Conservation (phyloP, 1,140 invertebrate genomes). For the Kradibia gibbosae region DNA sequence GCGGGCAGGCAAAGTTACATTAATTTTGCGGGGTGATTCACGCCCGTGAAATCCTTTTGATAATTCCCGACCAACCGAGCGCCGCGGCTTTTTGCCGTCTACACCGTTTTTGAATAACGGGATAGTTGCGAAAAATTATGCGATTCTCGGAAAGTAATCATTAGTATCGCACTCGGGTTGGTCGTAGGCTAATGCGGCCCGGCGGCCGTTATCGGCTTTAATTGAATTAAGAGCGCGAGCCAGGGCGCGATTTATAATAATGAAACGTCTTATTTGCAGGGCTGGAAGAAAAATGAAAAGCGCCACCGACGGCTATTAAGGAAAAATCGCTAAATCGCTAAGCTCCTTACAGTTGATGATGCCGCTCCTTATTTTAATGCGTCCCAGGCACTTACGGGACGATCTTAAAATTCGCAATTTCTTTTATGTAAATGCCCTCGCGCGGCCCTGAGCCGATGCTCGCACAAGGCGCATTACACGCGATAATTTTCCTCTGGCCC, state of each 20-base stretch:
- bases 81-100: slow-evolving; percentile 34
- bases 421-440: slow-evolving; percentile 44
- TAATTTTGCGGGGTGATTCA: slow-evolving; percentile 41
- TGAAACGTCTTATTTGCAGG: slow-evolving; percentile 62
- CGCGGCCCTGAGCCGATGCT: slow-evolving; percentile 9
- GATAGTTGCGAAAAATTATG: neutral
- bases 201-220: slow-evolving; percentile 47
- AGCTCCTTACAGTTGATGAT: slow-evolving; percentile 58
- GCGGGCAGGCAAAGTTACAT: slow-evolving; percentile 16
- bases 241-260: slow-evolving; percentile 61
- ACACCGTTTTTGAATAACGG: neutral
- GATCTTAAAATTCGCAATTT: slow-evolving; percentile 38
- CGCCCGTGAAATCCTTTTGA: slow-evolving; percentile 36
- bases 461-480: neutral
- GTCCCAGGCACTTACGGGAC: slow-evolving; percentile 17
- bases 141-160: slow-evolving; percentile 11
- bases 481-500: neutral
- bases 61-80: slow-evolving; percentile 33
- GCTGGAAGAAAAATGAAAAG: slow-evolving; percentile 57
- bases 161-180: slow-evolving; percentile 2
- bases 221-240: slow-evolving; percentile 58
- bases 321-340: slow-evolving; percentile 62
- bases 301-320: slow-evolving; percentile 45
- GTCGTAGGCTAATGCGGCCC: slow-evolving; percentile 32
- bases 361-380: slow-evolving; percentile 55